These are phyloP conservation scores for Machaerirhynchus nigripectus DNA, from an alignment of 2,113 vertebrate species.

Conservation along the genomic window DNA sequence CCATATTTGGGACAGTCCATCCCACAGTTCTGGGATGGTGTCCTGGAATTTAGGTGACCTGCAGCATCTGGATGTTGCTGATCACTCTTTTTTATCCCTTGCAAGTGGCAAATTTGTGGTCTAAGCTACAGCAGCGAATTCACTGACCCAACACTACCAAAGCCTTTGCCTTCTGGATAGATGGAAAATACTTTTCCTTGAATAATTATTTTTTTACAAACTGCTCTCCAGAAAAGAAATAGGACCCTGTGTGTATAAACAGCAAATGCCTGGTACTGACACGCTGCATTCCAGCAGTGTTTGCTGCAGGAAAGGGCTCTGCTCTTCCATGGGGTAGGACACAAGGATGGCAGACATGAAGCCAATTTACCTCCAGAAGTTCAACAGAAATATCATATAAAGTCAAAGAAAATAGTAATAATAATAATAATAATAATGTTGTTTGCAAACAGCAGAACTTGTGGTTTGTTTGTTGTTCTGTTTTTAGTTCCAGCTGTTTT, in stretches of 20 bases:
- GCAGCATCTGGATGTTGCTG: neutral
- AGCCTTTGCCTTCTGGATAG: neutral
- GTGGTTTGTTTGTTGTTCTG: neutral
- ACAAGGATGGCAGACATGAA: neutral
- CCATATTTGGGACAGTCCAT: neutral
- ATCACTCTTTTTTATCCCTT: neutral
- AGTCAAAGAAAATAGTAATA: neutral
- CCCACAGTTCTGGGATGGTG: neutral
- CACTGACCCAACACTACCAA: neutral
- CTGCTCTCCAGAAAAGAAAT: neutral
- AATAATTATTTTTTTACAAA: neutral
- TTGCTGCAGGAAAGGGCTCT: neutral
- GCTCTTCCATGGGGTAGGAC: neutral
- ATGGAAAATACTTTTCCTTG: neutral
- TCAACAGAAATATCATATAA: neutral
- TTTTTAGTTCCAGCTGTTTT: neutral
- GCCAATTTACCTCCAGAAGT: neutral
- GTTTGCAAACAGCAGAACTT: neutral
- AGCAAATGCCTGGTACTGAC: neutral
- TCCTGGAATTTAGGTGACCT: neutral
- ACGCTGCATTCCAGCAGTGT: neutral
- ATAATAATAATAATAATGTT: too few species aligned
- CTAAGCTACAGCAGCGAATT: neutral
- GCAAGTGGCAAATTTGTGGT: neutral
- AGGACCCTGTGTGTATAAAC: neutral